These are phyloP conservation scores for Trematomus loennbergii DNA, from an alignment of 2,113 vertebrate species.

Conservation along the genomic window DNA sequence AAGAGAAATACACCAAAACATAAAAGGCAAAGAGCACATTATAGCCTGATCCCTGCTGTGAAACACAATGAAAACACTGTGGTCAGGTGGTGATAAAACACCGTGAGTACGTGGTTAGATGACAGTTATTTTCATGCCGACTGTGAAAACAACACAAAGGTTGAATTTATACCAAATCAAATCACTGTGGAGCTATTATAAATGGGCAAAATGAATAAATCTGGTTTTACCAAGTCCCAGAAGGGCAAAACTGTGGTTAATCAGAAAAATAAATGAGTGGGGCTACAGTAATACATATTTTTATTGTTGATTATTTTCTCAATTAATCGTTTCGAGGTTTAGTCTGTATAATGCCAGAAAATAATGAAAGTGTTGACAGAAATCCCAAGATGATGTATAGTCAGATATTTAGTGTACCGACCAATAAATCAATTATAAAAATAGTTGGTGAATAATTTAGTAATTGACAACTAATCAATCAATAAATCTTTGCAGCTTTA, in stretches of 20 bases:
- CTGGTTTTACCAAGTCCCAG: background rate
- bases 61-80: slow-evolving; percentile 28
- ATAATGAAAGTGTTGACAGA: no score
- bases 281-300: no score
- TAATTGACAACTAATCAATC: no score
- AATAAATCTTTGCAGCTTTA: no score
- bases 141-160: slow-evolving; percentile 12
- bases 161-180: slow-evolving; percentile 13
- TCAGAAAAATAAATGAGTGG: no score
- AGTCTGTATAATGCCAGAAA: no score
- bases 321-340: no score
- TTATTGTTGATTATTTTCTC: no score
- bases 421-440: no score
- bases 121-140: slow-evolving; percentile 16
- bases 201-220: background rate
- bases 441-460: no score
- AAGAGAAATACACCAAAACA: slow-evolving; percentile 50
- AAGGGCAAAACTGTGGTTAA: background rate
- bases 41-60: slow-evolving; percentile 21
- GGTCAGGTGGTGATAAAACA: slow-evolving; percentile 30
- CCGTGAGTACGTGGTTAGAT: background rate
- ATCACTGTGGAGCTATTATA: slow-evolving; percentile 8
- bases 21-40: slow-evolving; percentile 46
- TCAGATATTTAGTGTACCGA: no score
- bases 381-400: no score